Evolutionary conservation across 1,140 invertebrate species (phyloP).

Genomic region (Pomacea maculata): DNA sequence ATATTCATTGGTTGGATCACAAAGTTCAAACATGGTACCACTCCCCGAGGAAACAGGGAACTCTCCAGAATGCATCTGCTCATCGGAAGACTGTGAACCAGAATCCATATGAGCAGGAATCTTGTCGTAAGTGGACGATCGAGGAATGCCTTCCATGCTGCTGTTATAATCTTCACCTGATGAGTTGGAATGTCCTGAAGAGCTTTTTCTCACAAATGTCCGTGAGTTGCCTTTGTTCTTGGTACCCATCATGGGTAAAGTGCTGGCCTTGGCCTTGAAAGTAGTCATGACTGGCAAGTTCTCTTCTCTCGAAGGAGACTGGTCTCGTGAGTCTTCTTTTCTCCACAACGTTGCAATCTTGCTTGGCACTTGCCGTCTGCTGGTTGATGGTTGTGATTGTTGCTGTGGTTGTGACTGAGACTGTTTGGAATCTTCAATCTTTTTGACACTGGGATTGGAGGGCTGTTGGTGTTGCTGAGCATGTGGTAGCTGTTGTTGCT

Average conservation of each 20-base stretch:
- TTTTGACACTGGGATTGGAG: not conserved
- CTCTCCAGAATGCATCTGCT: not conserved
- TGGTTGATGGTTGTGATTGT: conserved; percentile 29
- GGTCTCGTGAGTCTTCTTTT: conserved; percentile 65
- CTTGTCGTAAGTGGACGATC: conserved; percentile 9
- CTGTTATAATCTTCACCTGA: not conserved
- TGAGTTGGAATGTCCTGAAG: not conserved
- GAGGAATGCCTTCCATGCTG: conserved; percentile 20
- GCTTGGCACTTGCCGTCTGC: conserved; percentile 78
- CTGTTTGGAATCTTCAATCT: conserved; percentile 9
- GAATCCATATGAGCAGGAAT: not conserved
- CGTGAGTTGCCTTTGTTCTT: conserved; percentile 53
- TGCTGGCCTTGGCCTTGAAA: conserved; percentile 22
- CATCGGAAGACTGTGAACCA: not conserved
- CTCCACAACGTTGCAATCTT: conserved; percentile 91
- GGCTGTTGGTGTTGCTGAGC: too few species aligned
- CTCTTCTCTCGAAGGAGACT: not conserved
- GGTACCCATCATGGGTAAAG: conserved; percentile 36
- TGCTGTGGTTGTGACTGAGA: not conserved
- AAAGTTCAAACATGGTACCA: conserved; percentile 28
- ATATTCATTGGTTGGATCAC: conserved; percentile 12
- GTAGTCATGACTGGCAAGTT: conserved; percentile 16
- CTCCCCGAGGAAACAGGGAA: conserved; percentile 1
- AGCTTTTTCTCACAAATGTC: conserved; percentile 42
- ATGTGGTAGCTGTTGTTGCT: not conserved